Evolutionary conservation across 2,113 vertebrate genomes (phyloP), one percentile per base, ranked within the genome.

Genomic region (Neopipo cinnamomea): DNA sequence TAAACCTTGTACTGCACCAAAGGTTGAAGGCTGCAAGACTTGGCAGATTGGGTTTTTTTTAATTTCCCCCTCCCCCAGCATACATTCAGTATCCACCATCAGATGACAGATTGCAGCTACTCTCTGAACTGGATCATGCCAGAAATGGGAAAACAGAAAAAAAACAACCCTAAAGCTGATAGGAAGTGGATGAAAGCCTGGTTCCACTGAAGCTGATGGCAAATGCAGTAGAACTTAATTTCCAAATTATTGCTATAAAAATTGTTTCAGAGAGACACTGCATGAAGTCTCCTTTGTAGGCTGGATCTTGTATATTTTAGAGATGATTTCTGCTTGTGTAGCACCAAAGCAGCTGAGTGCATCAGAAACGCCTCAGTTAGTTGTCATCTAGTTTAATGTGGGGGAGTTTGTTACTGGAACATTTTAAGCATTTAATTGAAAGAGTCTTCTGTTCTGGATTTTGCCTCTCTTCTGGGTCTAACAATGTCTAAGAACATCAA

Each of bases 1-100:
- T 96, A 97, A 96, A 92, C 91, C 89, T 94, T 90, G 72, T 78
- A 90, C 76, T 76, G 78, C 91, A 85, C 61, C 49, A 72, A 74
- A 88, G 81, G 86, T 93, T 92, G 91, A 94, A 91, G 73, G 50
- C 78, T 89, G 66, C 56, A 91, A 76, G 84, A 88, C 41, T 76
- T 95, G 66, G 91, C 84, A 82, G 67, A 49, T 30, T 66, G 65
- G 31, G 30, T 22, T 31, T 70, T 47, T 52, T 59, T 72, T 25
- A 30, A 35, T 41, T 66, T 27, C 44, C 24, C 8, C 35, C 14
- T 15, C 19, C 23, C 22, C 2, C 27, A 37, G 2, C 39, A 24
- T 46, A n/a, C 18, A 72, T 68, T 80, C 52, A 73, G 31, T 68
- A 30, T 79, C 35, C 72, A 61, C 66, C 73, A 90, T 65, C 33